Conservation (phyloP, 1,140 invertebrate species). For the Drosophila navojoa region DNA sequence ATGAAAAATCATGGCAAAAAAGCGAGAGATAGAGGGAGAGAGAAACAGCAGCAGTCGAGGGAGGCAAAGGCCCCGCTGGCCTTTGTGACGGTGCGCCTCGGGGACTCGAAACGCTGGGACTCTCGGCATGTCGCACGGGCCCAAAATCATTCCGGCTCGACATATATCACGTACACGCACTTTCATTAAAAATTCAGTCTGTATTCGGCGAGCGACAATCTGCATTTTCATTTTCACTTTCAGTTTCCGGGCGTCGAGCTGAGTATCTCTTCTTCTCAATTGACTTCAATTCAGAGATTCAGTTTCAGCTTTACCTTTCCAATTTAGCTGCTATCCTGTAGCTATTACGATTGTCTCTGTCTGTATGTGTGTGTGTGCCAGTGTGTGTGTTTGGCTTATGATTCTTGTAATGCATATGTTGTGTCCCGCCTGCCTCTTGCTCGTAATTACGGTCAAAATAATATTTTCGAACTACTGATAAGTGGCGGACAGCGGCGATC, state of each 20-base stretch:
- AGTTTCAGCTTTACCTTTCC: conserved; percentile 19
- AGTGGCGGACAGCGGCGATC: conserved; percentile 30
- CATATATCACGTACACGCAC: conserved; percentile 77
- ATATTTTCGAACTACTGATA: conserved; percentile 68
- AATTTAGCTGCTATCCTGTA: conserved; percentile 26
- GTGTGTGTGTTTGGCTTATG: conserved; percentile 23
- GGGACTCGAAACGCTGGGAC: conserved; percentile 16
- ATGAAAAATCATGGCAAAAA: conserved; percentile 78
- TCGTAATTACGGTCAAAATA: conserved; percentile 83
- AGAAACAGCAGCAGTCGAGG: not conserved
- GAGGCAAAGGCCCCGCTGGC: conserved; percentile 55
- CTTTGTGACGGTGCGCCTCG: conserved; percentile 28
- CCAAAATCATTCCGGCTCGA: conserved; percentile 65
- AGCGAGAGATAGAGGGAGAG: not conserved
- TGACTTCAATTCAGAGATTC: conserved; percentile 10
- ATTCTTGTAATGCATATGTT: conserved; percentile 15
- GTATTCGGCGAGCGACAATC: conserved; percentile 32
- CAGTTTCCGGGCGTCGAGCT: conserved; percentile 55
- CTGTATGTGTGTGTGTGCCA: conserved; percentile 20
- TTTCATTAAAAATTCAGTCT: conserved; percentile 65
- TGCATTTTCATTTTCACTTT: conserved; percentile 58
- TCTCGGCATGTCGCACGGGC: conserved; percentile 17
- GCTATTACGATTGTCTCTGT: not conserved
- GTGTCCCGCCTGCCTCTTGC: conserved; percentile 19
- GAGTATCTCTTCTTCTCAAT: conserved; percentile 17